Percentiles rank a stretch among this genome's conserved stretches.
Evolutionary conservation across 2,113 vertebrate species (phyloP).

Genomic region (Crotalus viridis): DNA sequence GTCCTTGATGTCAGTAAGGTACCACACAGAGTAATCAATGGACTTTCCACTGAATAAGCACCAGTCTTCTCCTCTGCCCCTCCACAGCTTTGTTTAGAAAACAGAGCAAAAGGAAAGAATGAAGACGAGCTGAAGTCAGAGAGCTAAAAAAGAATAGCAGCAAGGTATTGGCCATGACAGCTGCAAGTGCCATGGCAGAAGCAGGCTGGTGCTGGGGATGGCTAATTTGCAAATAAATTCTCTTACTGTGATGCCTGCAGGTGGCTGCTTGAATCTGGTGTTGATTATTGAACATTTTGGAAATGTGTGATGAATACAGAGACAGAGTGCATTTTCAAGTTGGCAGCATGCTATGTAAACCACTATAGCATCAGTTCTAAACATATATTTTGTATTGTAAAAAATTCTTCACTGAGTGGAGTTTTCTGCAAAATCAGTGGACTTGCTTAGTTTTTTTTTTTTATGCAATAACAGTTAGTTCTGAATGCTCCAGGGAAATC

Average conservation of each 20-base stretch:
- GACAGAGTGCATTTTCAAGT: neutral
- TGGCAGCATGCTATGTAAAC: neutral
- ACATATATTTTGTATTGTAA: neutral
- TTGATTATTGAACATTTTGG: neutral
- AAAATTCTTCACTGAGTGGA: neutral
- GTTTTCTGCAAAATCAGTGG: neutral
- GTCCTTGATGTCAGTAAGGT: slow-evolving; percentile 74
- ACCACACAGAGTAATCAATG: slow-evolving; percentile 52
- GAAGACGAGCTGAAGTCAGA: slow-evolving; percentile 1
- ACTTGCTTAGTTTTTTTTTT: neutral
- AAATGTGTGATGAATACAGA: neutral
- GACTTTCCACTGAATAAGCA: slow-evolving; percentile 55
- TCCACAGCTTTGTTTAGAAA: slow-evolving; percentile 17
- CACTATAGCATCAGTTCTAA: neutral
- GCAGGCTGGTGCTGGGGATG: neutral
- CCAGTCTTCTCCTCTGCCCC: slow-evolving; percentile 17
- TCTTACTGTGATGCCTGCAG: neutral
- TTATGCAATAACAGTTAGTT: neutral
- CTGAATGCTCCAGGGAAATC: neutral
- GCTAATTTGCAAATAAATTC: neutral
- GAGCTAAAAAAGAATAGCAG: neutral
- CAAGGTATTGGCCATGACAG: neutral
- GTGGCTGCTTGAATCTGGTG: neutral
- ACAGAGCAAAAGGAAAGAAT: slow-evolving; percentile 1
- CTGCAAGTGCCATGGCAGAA: neutral